A percentile compares a stretch with the other conserved stretches of the same genome.
Conservation (phyloP, 1,140 invertebrate genomes). For the Berghia stephanieae region DNA sequence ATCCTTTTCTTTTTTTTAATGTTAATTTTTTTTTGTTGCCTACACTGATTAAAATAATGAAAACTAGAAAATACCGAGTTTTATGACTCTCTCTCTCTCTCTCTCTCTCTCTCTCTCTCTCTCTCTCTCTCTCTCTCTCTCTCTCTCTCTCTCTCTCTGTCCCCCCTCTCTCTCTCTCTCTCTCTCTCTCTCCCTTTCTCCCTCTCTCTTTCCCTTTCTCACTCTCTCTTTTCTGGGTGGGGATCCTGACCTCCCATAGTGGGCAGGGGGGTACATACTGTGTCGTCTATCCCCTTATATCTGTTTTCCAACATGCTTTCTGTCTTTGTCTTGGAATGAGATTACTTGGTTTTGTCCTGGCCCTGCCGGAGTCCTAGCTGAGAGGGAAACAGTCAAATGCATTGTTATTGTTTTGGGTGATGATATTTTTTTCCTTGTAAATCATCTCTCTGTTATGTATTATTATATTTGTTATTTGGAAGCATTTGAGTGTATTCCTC, state of each 20-base stretch:
- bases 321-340: not conserved
- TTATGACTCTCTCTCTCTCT: constrained; percentile 28
- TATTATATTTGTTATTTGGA: too few relatives aligned
- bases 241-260: too few relatives aligned
- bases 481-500: too few relatives aligned
- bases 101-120: constrained; percentile 22
- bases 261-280: not conserved
- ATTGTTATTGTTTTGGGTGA: too few relatives aligned
- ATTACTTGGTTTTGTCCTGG: not conserved
- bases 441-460: too few relatives aligned
- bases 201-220: not conserved
- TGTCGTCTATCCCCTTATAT: not conserved
- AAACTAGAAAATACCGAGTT: too few relatives aligned
- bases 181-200: not conserved
- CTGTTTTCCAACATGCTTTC: not conserved
- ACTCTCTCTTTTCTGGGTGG: not conserved
- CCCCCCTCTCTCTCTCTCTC: not conserved
- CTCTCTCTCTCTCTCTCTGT: constrained; percentile 20
- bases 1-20: too few relatives aligned
- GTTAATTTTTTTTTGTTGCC: too few relatives aligned
- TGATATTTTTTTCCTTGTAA: too few relatives aligned
- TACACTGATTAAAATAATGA: too few relatives aligned
- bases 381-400: too few relatives aligned
- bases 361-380: not conserved
- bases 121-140: constrained; percentile 25